phyloP scores from a whole-genome alignment of 2,888 invertebrate species.

The Drosophila cracens region DNA sequence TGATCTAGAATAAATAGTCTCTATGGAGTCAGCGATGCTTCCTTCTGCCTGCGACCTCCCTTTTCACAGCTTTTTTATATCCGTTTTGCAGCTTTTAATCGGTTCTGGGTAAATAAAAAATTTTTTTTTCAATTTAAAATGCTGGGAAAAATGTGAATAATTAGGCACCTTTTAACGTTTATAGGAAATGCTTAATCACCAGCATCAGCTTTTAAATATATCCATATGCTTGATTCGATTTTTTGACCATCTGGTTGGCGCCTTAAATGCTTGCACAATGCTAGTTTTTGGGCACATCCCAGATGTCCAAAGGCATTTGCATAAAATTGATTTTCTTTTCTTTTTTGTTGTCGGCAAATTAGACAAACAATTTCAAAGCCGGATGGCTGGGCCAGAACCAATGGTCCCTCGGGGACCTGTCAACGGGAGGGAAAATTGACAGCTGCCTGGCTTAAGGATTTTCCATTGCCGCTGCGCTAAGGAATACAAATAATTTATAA shows the following conservation, averaged over 20 bases:
- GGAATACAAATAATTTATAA: slow-evolving; percentile 29
- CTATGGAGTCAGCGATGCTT: not conserved
- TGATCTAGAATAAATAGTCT: not conserved
- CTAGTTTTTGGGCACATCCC: slow-evolving; percentile 8
- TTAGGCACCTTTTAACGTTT: not conserved
- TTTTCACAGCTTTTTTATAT: not conserved
- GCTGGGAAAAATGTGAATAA: not conserved
- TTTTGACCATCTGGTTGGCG: not conserved
- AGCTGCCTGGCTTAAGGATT: slow-evolving; percentile 28
- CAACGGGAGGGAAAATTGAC: slow-evolving; percentile 23
- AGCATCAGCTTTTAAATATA: not conserved
- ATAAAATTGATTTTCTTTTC: slow-evolving; percentile 46
- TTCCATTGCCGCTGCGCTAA: slow-evolving; percentile 1
- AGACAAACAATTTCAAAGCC: slow-evolving; percentile 27
- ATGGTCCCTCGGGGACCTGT: slow-evolving; percentile 4
- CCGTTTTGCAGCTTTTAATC: not conserved
- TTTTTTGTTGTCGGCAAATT: slow-evolving; percentile 23
- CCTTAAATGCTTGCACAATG: slow-evolving; percentile 2
- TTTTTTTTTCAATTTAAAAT: not conserved
- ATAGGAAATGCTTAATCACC: not conserved
- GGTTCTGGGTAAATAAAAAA: not conserved
- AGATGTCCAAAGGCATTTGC: slow-evolving; percentile 48
- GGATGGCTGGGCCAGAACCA: slow-evolving; percentile 1
- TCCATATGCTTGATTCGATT: not conserved
- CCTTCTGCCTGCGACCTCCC: not conserved